Evolutionary conservation across 1,140 invertebrate genomes (phyloP).

Genomic region (Matsumurasca onukii): DNA sequence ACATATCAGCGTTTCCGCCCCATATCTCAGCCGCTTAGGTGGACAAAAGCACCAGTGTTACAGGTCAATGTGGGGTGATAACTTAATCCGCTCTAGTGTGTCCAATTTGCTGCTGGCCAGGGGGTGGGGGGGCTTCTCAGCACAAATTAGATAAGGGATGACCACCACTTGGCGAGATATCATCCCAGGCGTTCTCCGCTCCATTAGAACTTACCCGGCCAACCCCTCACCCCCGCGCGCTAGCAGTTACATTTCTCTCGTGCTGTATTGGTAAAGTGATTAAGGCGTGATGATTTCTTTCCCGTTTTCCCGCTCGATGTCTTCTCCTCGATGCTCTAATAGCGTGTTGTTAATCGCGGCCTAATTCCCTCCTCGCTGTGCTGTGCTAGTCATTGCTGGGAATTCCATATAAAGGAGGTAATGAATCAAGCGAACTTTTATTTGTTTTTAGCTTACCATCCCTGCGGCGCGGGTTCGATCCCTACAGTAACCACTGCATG

Average conservation of each 20-base stretch:
- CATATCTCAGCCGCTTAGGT: slow-evolving; percentile 12
- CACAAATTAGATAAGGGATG: slow-evolving; percentile 32
- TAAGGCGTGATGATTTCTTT: neutral
- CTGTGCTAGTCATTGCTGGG: no score
- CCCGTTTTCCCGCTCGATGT: neutral
- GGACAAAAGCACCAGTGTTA: slow-evolving; percentile 13
- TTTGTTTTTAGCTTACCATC: no score
- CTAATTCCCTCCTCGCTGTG: neutral
- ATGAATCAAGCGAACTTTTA: no score
- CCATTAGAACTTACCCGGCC: slow-evolving; percentile 13
- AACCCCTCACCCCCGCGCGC: neutral
- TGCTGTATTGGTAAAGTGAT: slow-evolving; percentile 30
- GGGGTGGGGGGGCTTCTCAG: neutral
- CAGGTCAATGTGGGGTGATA: slow-evolving; percentile 30
- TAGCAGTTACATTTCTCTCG: slow-evolving; percentile 14
- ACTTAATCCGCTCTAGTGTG: slow-evolving; percentile 29
- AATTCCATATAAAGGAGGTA: no score
- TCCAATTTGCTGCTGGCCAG: slow-evolving; percentile 23
- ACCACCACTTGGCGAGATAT: slow-evolving; percentile 30
- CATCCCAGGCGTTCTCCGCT: slow-evolving; percentile 10
- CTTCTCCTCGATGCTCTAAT: no score
- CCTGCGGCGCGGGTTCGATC: no score
- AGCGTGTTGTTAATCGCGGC: no score
- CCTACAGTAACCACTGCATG: no score
- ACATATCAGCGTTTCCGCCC: neutral